These are phyloP conservation scores for Heliangelus exortis DNA, from an alignment of 2,797 vertebrate species.

Conservation along the genomic window DNA sequence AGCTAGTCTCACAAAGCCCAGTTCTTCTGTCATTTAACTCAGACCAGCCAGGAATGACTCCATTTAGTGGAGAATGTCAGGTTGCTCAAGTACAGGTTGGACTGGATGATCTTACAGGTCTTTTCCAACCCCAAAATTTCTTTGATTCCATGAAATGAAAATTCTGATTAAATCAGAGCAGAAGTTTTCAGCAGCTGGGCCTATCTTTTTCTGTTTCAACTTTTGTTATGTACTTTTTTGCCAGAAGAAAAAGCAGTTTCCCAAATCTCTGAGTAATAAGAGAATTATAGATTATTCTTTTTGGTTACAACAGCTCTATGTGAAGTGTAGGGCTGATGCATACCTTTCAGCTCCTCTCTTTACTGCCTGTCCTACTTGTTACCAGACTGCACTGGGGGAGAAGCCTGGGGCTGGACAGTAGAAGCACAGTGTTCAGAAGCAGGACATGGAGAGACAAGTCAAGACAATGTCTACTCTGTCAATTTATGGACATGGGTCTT, in stretches of 20 bases:
- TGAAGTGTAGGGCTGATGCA: not conserved
- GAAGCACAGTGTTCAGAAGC: not conserved
- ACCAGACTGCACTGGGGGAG: not conserved
- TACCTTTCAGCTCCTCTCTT: not conserved
- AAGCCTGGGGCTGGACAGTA: not conserved
- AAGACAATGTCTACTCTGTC: not conserved
- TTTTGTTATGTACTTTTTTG: not conserved
- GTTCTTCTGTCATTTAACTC: not conserved
- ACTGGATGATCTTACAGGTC: too few relatives aligned
- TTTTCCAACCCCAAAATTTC: too few relatives aligned
- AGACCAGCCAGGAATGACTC: not conserved
- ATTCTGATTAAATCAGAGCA: not conserved
- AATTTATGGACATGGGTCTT: not conserved
- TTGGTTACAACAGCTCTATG: not conserved
- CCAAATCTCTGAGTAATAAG: not conserved
- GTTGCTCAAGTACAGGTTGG: not conserved
- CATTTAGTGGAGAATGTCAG: not conserved
- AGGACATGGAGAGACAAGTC: not conserved
- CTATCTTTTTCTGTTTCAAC: not conserved
- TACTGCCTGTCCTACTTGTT: not conserved
- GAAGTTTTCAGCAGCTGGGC: not conserved
- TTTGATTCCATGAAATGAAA: not conserved
- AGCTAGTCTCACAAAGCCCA: not conserved
- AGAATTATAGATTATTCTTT: not conserved
- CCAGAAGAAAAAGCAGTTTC: not conserved